Evolutionary conservation across 2,113 vertebrate species (phyloP), one percentile per base, ranked within the genome.

Genomic region (Aspiorhynchus laticeps): DNA sequence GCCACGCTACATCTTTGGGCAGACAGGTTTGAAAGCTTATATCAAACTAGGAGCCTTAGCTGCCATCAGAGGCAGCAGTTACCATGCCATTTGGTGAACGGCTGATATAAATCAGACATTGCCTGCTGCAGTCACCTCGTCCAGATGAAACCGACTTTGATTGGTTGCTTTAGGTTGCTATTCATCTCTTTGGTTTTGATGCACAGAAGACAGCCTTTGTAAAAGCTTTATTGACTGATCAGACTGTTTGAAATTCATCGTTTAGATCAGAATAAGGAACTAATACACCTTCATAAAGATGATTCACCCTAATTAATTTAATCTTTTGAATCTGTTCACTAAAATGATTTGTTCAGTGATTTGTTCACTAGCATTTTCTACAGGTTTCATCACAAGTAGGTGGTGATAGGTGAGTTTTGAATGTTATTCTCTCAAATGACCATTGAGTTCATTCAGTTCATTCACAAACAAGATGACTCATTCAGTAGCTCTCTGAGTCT

Each of bases 1-100:
- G 93, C 91, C 90, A 90, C 67, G 88, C 93, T 93, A 93, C 95
- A 93, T 94, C 92, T 95, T 94, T 93, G 87, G 76, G 90, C 87
- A 86, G 94, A 95, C 93, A 94, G 92, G 90, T 94, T 93, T 93
- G 92, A 95, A 93, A 93, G 93, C 94, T 94, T 93, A 93, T 94
- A 94, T 95, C 94, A 94, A 94, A 95, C 94, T 93, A 92, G 91
- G 93, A 93, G 93, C 93, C 92, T 92, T 92, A 93, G 93, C 90
- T 89, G 90, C 91, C 90, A 90, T 83, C 36, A 91, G 88, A 88
- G 91, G 91, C 93, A 93, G 94, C 93, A 91, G 91, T 95, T 94
- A 93, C 90, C 88, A 80, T 73, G 87, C 88, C 90, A 92, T 92
- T 93, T 92, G 88, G 83, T 88, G 90, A 88, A 89, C 87, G 91